phyloP scores from a whole-genome alignment of 2,797 vertebrate genomes.

The Pseudocheirus occidentalis region DNA sequence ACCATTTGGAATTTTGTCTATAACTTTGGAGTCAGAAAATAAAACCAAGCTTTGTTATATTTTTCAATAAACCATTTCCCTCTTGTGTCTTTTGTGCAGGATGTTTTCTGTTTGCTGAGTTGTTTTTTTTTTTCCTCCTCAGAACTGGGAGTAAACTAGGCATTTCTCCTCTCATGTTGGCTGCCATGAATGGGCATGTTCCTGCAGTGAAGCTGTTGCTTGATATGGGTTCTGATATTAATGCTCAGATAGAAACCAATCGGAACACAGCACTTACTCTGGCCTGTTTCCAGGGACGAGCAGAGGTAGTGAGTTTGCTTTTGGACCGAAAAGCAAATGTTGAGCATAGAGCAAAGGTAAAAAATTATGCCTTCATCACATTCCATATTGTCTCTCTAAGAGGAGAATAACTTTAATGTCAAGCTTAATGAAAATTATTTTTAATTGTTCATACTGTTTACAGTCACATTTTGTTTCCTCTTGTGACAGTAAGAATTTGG shows the following conservation, averaged over 20 bases:
- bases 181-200: conserved; percentile 98
- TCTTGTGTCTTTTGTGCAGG: conserved; percentile 47
- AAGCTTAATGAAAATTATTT: conserved; percentile 33
- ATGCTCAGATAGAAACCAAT: conserved; percentile 99
- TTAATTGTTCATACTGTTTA: conserved; percentile 14
- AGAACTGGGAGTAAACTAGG: conserved; percentile 99
- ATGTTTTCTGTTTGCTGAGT: conserved; percentile 48
- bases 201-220: conserved; percentile 97
- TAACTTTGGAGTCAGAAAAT: conserved; percentile 42
- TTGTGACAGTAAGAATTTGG: neutral
- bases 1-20: conserved; percentile 52
- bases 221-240: conserved; percentile 99
- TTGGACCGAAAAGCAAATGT: conserved; percentile 98
- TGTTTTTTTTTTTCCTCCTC: conserved; percentile 70
- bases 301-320: conserved; percentile 98
- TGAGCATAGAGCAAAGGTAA: conserved; percentile 98
- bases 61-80: conserved; percentile 56
- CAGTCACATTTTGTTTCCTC: neutral
- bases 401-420: conserved; percentile 52
- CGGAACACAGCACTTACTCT: conserved; percentile 98
- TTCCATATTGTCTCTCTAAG: conserved; percentile 39
- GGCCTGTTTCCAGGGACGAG: conserved; percentile 98
- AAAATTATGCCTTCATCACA: conserved; percentile 57
- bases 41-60: neutral
- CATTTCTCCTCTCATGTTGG: conserved; percentile 98